These are phyloP conservation scores for Scyliorhinus canicula DNA, from an alignment of 2,797 vertebrate genomes.

Conservation along the genomic window DNA sequence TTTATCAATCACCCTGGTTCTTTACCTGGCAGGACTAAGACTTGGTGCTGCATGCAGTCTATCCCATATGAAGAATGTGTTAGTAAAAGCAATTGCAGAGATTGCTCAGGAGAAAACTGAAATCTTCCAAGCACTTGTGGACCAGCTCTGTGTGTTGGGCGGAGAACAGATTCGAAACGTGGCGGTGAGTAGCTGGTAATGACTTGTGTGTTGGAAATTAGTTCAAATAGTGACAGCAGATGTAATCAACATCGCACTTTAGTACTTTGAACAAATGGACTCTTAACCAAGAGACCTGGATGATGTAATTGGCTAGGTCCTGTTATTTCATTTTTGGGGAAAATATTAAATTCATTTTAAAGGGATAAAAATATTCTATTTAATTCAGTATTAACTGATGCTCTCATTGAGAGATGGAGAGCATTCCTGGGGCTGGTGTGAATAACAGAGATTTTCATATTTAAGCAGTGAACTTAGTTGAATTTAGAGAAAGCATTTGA, in stretches of 20 bases:
- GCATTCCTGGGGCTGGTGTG: too few species aligned
- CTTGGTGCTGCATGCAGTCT: constrained; percentile 76
- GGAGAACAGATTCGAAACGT: constrained; percentile 80
- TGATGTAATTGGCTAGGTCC: not conserved
- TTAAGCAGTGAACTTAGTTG: too few species aligned
- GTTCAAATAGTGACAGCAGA: not conserved
- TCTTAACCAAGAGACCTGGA: not conserved
- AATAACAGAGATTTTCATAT: too few species aligned
- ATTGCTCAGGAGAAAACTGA: constrained; percentile 64
- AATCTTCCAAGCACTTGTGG: constrained; percentile 63
- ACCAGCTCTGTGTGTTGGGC: constrained; percentile 67
- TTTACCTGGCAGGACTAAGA: constrained; percentile 57
- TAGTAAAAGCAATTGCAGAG: constrained; percentile 57
- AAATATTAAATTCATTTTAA: too few species aligned
- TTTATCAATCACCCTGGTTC: not conserved
- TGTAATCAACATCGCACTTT: not conserved
- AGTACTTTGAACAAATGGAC: not conserved
- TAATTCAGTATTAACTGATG: too few species aligned
- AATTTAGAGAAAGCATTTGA: too few species aligned
- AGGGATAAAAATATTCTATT: not conserved
- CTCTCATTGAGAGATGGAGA: too few species aligned
- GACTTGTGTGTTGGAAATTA: constrained; percentile 33
- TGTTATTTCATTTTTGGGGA: not conserved
- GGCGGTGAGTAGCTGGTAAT: constrained; percentile 61
- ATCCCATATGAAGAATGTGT: constrained; percentile 56